Base-by-base conservation (phyloP, 2,797 vertebrate genomes). In the Ctenosaura bakeri region DNA sequence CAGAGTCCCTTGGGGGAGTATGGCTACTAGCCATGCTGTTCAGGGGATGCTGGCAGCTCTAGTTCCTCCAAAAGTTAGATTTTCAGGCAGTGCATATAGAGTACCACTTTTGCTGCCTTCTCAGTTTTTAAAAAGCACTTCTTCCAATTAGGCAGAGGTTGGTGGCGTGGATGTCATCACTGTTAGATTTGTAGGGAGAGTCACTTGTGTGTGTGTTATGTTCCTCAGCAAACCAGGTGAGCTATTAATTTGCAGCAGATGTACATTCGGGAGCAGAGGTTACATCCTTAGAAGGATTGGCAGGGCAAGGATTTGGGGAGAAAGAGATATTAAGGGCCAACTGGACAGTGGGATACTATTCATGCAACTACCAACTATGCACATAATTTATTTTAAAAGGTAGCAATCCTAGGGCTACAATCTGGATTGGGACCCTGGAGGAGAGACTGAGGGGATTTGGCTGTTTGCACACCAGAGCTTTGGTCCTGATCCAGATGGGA, bases 301-400 rank as follows among this genome's bases (percentile, higher is more conserved):
- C 50, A 90, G 76, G 89, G 76, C 76, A 71, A 83, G 89, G 83
- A 85, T 90, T 78, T 80, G 50, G 89, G 89, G 89, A 90, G 85
- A 90, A 86, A 26, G n/a, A 85, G 64, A 38, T 59, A 32, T 64
- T 46, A 18, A 1, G 46, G 86, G 32, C 76, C 76, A 80, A 56
- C 56, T 62, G 66, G 24, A 4, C 4, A 22, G 12, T n/a, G 46
- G 80, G 76, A 69, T 69, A 20, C 54, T 12, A 35, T 80, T 66
- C 13, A 24, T n/a, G n/a, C 86, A 80, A 87, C 79, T 87, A 87
- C 38, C 56, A 64, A 1, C 62, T 46, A 3, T 7, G 35, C 13
- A 42, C n/a, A 66, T 66, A 46, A 7, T 6, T 64, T 14, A 22
- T 42, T 16, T 56, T 7, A 64, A n/a, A 50, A 54, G 24, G 29